Evolutionary conservation across 2,797 vertebrate genomes (phyloP).

Genomic region (Megalops cyprinoides): DNA sequence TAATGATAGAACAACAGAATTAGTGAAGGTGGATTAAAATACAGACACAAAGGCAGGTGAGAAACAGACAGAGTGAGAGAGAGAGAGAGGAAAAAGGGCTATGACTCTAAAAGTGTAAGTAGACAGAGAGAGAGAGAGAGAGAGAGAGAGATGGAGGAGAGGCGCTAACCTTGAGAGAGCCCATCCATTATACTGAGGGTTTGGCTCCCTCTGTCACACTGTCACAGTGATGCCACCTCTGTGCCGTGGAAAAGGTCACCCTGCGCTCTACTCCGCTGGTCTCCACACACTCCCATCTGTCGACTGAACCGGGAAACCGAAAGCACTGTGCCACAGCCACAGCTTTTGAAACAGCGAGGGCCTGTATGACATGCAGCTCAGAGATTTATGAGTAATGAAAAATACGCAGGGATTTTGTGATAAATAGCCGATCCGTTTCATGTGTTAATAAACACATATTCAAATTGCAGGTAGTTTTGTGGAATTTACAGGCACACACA

Average conservation of each 20-base stretch:
- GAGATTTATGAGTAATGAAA: too few relatives aligned
- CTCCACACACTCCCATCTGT: conserved; percentile 43
- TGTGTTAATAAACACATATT: background rate
- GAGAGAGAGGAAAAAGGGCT: conserved; percentile 9
- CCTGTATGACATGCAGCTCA: too few relatives aligned
- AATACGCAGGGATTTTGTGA: too few relatives aligned
- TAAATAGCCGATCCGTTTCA: too few relatives aligned
- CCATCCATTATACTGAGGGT: conserved; percentile 79
- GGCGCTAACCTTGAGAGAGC: conserved; percentile 79
- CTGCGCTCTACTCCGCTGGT: conserved; percentile 58
- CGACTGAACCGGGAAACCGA: conserved; percentile 12
- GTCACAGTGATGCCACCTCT: conserved; percentile 74
- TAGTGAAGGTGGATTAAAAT: background rate
- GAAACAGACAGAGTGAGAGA: background rate
- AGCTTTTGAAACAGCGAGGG: background rate
- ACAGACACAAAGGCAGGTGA: background rate
- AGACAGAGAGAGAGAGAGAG: conserved; percentile 31
- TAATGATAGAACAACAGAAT: background rate
- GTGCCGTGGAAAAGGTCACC: conserved; percentile 76
- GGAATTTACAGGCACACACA: too few relatives aligned
- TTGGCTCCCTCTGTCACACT: conserved; percentile 78
- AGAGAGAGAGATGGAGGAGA: conserved; percentile 40
- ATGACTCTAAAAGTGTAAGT: background rate
- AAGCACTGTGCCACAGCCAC: conserved; percentile 46
- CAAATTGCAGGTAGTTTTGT: background rate